A percentile compares a stretch with the other conserved stretches of the same genome.
These are phyloP conservation scores for Caenorhabditis briggsae DNA, from an alignment of 1,140 invertebrate genomes.

Conservation along the genomic window DNA sequence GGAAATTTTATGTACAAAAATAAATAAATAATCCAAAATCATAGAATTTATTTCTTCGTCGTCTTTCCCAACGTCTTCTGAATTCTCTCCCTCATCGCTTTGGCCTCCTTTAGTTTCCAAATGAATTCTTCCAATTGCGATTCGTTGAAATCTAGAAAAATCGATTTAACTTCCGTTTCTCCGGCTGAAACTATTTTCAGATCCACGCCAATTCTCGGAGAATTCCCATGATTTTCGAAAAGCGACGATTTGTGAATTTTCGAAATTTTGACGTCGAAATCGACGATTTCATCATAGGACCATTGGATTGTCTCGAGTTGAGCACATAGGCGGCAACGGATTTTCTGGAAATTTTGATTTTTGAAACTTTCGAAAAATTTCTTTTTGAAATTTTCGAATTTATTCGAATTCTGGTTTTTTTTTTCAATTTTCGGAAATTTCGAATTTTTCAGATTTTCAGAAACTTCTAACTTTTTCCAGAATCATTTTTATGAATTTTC, in stretches of 20 bases:
- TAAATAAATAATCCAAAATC: too few species aligned
- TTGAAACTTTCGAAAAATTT: too few species aligned
- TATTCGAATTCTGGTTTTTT: too few species aligned
- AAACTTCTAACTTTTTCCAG: too few species aligned
- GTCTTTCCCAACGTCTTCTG: not conserved
- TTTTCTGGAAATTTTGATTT: conserved; percentile 9
- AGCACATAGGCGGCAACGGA: not conserved
- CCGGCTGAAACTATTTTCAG: conserved; percentile 12
- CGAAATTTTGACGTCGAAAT: conserved; percentile 4
- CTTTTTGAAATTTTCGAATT: too few species aligned
- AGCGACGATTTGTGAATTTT: conserved; percentile 3
- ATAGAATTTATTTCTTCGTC: too few species aligned
- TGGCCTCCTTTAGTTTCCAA: conserved; percentile 8
- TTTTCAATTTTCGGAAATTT: too few species aligned
- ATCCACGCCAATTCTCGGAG: not conserved
- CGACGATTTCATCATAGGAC: not conserved
- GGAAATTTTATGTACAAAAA: too few species aligned
- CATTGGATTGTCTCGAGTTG: conserved; percentile 15
- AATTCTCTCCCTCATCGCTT: conserved; percentile 12
- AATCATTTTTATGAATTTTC: too few species aligned
- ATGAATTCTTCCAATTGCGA: conserved; percentile 39
- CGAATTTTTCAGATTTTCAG: too few species aligned
- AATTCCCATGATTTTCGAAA: not conserved
- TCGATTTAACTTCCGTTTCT: not conserved
- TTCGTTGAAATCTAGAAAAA: not conserved